Evolutionary conservation across 2,888 invertebrate genomes (phyloP).

Genomic region (Sthenelais limicola): DNA sequence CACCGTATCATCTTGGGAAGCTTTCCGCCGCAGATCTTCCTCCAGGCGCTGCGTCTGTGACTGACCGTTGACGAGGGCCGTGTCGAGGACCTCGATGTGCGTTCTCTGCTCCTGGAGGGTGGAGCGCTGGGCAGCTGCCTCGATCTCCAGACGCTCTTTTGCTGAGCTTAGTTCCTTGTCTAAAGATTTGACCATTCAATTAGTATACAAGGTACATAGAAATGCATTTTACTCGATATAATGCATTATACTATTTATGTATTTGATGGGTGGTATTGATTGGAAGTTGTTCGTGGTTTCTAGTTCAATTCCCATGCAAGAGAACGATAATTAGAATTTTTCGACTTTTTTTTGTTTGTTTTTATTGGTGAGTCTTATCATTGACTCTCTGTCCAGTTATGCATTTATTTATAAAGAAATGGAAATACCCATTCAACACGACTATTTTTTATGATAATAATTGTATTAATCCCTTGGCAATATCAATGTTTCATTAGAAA

Average conservation of each 20-base stretch:
- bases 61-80: constrained; percentile 91
- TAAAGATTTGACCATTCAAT: constrained; percentile 67
- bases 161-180: constrained; percentile 90
- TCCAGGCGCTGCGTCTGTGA: constrained; percentile 89
- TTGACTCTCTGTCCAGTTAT: too few species aligned
- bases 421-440: too few species aligned
- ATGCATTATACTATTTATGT: background rate
- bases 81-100: constrained; percentile 93
- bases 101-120: constrained; percentile 92
- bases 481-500: too few species aligned
- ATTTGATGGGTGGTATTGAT: background rate
- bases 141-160: constrained; percentile 93
- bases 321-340: too few species aligned
- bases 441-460: too few species aligned
- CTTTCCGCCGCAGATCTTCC: constrained; percentile 80
- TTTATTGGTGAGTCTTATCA: too few species aligned
- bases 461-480: too few species aligned
- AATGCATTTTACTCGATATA: too few species aligned
- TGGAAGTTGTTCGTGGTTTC: background rate
- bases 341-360: too few species aligned
- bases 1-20: constrained; percentile 72
- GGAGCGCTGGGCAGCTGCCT: constrained; percentile 89
- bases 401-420: too few species aligned
- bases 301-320: background rate
- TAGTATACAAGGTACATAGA: background rate